Evolutionary conservation across 1,140 invertebrate species (phyloP).

Genomic region (Parapsyche elsis): DNA sequence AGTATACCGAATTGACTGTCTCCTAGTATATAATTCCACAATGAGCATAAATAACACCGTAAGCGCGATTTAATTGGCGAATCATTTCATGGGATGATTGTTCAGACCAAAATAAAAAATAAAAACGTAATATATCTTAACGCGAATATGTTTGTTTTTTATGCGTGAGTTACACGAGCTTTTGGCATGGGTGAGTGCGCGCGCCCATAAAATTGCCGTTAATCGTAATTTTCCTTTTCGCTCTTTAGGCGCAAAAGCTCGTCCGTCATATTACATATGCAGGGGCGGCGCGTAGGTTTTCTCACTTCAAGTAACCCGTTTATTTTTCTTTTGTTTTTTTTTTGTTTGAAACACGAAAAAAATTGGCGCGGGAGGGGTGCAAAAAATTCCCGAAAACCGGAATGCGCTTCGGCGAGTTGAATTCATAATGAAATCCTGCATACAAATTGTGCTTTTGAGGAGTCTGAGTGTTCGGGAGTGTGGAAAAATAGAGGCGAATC

Average conservation of each 20-base stretch:
- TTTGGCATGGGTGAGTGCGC: too few relatives aligned
- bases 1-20: too few relatives aligned
- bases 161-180: too few relatives aligned
- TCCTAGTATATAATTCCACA: too few relatives aligned
- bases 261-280: constrained; percentile 36
- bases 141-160: too few relatives aligned
- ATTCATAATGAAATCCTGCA: constrained; percentile 53
- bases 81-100: too few relatives aligned
- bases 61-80: too few relatives aligned
- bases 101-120: too few relatives aligned
- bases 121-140: too few relatives aligned
- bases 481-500: constrained; percentile 44
- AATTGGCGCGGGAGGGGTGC: not conserved
- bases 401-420: constrained; percentile 48
- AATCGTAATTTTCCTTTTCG: not conserved
- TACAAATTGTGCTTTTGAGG: constrained; percentile 46
- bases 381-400: constrained; percentile 14
- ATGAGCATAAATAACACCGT: too few relatives aligned
- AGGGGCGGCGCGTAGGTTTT: constrained; percentile 37
- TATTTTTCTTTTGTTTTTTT: constrained; percentile 40
- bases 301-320: constrained; percentile 50
- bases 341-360: constrained; percentile 44
- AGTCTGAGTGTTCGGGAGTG: constrained; percentile 38
- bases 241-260: too few relatives aligned
- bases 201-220: constrained; percentile 2